A percentile compares a stretch with the other conserved stretches of the same genome.
phyloP scores from a whole-genome alignment of 2,113 vertebrate species.

The Ceyx margarethae region DNA sequence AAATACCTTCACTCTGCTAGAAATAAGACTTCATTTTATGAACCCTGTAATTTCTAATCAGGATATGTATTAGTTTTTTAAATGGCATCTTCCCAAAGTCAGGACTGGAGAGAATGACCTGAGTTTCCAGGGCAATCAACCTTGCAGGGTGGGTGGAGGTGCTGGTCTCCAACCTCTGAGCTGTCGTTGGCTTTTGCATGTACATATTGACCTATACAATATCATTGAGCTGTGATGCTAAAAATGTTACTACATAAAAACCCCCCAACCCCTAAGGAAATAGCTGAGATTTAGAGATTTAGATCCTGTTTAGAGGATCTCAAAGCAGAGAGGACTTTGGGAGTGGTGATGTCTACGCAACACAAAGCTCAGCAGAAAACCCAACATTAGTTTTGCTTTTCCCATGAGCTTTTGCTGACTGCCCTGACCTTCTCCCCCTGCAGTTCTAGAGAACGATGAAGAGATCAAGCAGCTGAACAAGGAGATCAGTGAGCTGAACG shows the following conservation, averaged over 20 bases:
- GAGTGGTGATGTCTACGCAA: background rate
- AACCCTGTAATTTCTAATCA: background rate
- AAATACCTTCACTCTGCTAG: background rate
- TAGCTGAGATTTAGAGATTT: background rate
- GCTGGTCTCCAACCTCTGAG: background rate
- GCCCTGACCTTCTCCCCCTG: background rate
- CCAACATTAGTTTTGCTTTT: background rate
- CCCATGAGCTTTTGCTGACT: background rate
- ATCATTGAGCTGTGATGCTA: background rate
- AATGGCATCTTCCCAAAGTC: background rate
- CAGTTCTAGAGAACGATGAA: slow-evolving; percentile 94
- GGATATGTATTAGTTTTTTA: background rate
- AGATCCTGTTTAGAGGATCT: background rate
- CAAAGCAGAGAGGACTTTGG: background rate
- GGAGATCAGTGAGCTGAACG: slow-evolving; percentile 95
- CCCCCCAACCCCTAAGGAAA: no score
- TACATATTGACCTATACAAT: background rate
- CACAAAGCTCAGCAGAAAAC: background rate
- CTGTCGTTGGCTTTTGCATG: background rate
- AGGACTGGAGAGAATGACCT: background rate
- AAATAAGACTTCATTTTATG: background rate
- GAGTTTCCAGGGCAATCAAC: background rate
- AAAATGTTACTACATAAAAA: background rate
- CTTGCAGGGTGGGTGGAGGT: background rate
- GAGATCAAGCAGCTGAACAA: slow-evolving; percentile 98